Evolutionary conservation across 2,888 invertebrate genomes (phyloP), one percentile per base, ranked within the genome.

Genomic region (Pogonocherus hispidulus): DNA sequence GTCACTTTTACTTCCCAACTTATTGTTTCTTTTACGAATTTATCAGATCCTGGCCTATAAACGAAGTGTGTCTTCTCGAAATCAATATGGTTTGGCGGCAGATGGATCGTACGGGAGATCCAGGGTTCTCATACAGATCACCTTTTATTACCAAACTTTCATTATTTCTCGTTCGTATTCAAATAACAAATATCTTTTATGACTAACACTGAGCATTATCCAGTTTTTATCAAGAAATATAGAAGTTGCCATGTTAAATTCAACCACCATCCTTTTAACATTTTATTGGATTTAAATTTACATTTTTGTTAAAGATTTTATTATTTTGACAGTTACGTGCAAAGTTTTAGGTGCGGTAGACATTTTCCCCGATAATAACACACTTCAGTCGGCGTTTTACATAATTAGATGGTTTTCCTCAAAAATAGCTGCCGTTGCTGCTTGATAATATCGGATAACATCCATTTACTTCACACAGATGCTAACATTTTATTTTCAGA

Each of bases 141-240:
- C 70, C 73, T 78, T 81, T 80, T 80, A 80, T 82, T 81, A 78
- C 78, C 71, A 79, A 83, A 80, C 80, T 81, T 82, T 81, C 81
- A 82, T 82, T 82, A 83, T 83, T 82, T 80, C 80, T 78, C 80
- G 80, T 82, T 81, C 80, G 81, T 80, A 82, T 82, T 83, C 82
- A 80, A 82, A 82, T 83, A 82, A 81, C 81, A 80, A 81, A 80
- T 81, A 81, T 81, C 81, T 82, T 81, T 83, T 81, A 81, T 22
- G 41, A 56, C 41, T 56, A 56, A 56, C 37, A 79, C 76, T 78
- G 79, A 78, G 80, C 74, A 79, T 79, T 70, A 68, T 66, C 70
- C 72, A 78, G 75, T 79, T 78, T 77, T 78, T 75, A 72, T 71
- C 73, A 70, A 70, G 62, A 76, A 80, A 78, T 78, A 80, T 78